Percentiles rank a stretch among this genome's conserved stretches.
Evolutionary conservation across 2,888 invertebrate genomes (phyloP).

Genomic region (Zeuzera pyrina): DNA sequence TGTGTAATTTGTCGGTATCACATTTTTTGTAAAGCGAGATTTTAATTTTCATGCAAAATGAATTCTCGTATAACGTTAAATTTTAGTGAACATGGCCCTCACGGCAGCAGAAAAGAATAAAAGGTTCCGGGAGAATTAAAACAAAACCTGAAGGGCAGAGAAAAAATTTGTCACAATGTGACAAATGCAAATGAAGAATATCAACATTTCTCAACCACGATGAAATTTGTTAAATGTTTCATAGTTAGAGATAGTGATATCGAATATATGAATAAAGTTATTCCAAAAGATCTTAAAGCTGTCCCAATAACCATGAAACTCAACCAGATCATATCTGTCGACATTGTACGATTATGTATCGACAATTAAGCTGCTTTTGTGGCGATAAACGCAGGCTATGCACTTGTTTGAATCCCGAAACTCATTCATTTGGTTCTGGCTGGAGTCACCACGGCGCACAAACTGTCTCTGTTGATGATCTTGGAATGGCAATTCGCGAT

Average conservation of each 20-base stretch:
- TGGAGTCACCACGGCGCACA: no score
- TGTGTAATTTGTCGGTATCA: no score
- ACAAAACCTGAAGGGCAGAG: no score
- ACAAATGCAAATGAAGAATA: conserved; percentile 10
- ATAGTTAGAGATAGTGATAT: conserved; percentile 8
- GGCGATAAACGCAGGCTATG: conserved; percentile 9
- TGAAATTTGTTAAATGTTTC: conserved; percentile 10
- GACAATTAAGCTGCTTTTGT: conserved; percentile 10
- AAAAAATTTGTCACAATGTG: no score
- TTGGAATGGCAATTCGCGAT: no score
- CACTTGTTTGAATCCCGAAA: conserved; percentile 9
- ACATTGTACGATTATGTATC: conserved; percentile 3
- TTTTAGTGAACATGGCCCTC: no score
- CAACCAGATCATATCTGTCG: conserved; percentile 8
- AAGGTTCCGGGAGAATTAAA: no score
- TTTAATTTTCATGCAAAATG: no score
- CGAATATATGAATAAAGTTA: conserved; percentile 8
- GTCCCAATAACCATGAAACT: conserved; percentile 9
- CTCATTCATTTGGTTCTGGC: conserved; percentile 5
- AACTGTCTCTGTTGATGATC: no score
- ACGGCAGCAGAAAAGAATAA: no score
- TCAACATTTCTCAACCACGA: conserved; percentile 6
- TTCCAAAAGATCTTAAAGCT: conserved; percentile 9
- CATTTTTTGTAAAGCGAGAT: no score
- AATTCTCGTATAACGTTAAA: no score